These are phyloP conservation scores for Axea sp. DNA, from an alignment of 2,888 invertebrate genomes.

Conservation along the genomic window DNA sequence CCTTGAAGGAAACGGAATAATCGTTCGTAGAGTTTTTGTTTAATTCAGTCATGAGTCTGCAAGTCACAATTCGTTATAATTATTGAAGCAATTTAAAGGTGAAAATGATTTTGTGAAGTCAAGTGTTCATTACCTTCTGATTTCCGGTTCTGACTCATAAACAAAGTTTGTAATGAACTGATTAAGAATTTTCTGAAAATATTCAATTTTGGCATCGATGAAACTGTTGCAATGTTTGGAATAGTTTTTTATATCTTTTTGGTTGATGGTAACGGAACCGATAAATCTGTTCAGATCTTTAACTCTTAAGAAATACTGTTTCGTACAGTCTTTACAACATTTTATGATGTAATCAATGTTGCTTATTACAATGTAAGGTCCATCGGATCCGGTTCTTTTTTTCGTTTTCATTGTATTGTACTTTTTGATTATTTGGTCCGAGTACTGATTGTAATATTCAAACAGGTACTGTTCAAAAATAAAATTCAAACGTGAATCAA, in stretches of 20 bases:
- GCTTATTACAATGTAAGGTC: constrained; percentile 21
- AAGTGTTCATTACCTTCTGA: no score
- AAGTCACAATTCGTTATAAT: no score
- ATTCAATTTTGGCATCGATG: background rate
- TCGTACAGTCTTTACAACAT: background rate
- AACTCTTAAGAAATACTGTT: constrained; percentile 10
- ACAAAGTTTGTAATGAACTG: constrained; percentile 9
- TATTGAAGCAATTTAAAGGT: no score
- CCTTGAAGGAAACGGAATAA: constrained; percentile 1
- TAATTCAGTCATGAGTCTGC: constrained; percentile 2
- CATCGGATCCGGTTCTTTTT: constrained; percentile 4
- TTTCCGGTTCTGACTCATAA: constrained; percentile 5
- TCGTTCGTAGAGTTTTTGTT: background rate
- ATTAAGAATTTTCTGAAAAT: constrained; percentile 1
- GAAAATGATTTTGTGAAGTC: no score
- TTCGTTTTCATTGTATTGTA: constrained; percentile 5
- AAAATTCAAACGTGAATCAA: no score
- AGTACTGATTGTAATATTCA: constrained; percentile 9
- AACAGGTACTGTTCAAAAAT: constrained; percentile 12
- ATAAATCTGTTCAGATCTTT: background rate
- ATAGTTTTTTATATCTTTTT: background rate
- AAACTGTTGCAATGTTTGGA: background rate
- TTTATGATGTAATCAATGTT: constrained; percentile 21
- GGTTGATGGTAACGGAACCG: background rate
- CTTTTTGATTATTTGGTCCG: constrained; percentile 1